phyloP scores from a whole-genome alignment of 2,113 vertebrate species.

The Bos taurus region ARS-UCD2.0 NC_037329.1:107673001-107673500 shows the following conservation, averaged over 20 bases:
- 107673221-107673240: conserved; percentile 38
- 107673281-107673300: background rate
- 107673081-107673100: background rate
- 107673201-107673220: background rate
- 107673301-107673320: background rate
- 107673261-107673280: background rate
- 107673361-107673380: background rate
- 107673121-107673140: background rate
- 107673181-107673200: background rate
- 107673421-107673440: conserved; percentile 30
- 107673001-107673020: background rate
- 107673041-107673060: background rate
- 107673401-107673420: conserved; percentile 21
- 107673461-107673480: background rate
- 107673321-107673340: background rate
- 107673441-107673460: conserved; percentile 15
- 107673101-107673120: background rate
- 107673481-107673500: background rate
- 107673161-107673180: background rate
- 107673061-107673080: background rate
- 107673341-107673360: background rate
- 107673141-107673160: background rate
- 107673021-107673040: background rate
- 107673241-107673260: background rate
- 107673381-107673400: background rate